A percentile compares a stretch with the other conserved stretches of the same genome.
Evolutionary conservation across 2,888 invertebrate genomes (phyloP).

Genomic region (Nomada goodeniana): DNA sequence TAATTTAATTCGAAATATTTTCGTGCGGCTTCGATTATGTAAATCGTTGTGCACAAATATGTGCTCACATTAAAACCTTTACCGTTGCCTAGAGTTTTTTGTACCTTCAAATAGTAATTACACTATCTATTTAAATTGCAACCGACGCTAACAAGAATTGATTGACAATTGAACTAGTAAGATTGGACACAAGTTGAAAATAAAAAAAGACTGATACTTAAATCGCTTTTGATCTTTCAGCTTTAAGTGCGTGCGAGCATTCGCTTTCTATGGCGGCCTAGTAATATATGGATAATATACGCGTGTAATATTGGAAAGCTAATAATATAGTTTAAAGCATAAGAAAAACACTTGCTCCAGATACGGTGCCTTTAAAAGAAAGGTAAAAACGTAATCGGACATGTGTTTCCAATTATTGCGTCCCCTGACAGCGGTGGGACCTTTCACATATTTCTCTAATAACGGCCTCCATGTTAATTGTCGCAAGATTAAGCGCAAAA

Average conservation of each 20-base stretch:
- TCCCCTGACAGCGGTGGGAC: not conserved
- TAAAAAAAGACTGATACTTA: too few relatives aligned
- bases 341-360: not conserved
- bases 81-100: too few relatives aligned
- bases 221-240: too few relatives aligned
- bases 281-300: not conserved
- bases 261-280: not conserved
- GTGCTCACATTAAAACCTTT: too few relatives aligned
- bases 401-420: not conserved
- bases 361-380: not conserved
- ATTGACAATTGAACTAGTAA: not conserved
- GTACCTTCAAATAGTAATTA: too few relatives aligned
- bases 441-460: slow-evolving; percentile 54
- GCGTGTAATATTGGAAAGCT: too few relatives aligned
- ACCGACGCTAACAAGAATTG: not conserved
- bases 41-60: too few relatives aligned
- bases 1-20: too few relatives aligned
- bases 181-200: not conserved
- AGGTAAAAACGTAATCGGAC: not conserved
- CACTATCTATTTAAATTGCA: too few relatives aligned
- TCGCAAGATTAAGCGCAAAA: not conserved
- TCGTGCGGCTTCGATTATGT: too few relatives aligned
- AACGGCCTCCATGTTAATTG: not conserved
- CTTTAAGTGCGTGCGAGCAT: too few relatives aligned
- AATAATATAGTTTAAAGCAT: too few relatives aligned